Evolutionary conservation across 37 sponge, comb jelly and placozoan genomes (phyloP), one percentile per base, ranked within the genome.

Genomic region (Beroe forskalii): DNA sequence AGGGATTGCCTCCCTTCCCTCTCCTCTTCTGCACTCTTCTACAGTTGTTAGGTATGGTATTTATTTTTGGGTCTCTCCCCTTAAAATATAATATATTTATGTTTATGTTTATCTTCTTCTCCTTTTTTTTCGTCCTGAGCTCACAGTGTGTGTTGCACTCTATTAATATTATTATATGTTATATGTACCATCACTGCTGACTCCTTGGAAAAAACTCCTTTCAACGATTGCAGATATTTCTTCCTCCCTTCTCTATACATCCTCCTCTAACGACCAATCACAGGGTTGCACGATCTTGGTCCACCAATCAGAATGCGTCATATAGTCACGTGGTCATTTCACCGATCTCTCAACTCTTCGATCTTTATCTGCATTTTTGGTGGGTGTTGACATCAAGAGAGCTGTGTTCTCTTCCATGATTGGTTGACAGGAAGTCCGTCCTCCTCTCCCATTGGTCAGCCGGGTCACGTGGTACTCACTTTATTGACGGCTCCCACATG

Each of bases 201-300:
- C 66, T 63, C 66, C 66, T 63, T n/a, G n/a, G n/a, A n/a, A n/a
- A n/a, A n/a, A n/a, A n/a, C 66, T 63, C 66, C 66, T 63, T 63
- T 63, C 66, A 63, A 63, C 66, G 66, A 63, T 63, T 28, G 66
- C 66, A 24, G 66, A 63, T 63, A 63, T 63, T 63, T 63, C 66
- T 63, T 63, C 66, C 66, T 63, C 66, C 66, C 66, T 63, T 30
- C 4, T 63, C 66, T 24, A 24, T 28, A 24, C 28, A 19, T 63
- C 25, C 25, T 24, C 28, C 25, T 63, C n/a, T n/a, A n/a, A n/a
- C 2, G 66, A 63, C 66, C 66, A 63, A 63, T 63, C 66, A 63
- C 66, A 63, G 66, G 2, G 66, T 30, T 63, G 3, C n/a, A 63
- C 20, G 25, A n/a, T 8, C 28, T 28, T 3, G 25, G 66, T 24